Evolutionary conservation across 2,888 invertebrate species (phyloP), one percentile per base, ranked within the genome.

Genomic region (Sesia bembeciformis): DNA sequence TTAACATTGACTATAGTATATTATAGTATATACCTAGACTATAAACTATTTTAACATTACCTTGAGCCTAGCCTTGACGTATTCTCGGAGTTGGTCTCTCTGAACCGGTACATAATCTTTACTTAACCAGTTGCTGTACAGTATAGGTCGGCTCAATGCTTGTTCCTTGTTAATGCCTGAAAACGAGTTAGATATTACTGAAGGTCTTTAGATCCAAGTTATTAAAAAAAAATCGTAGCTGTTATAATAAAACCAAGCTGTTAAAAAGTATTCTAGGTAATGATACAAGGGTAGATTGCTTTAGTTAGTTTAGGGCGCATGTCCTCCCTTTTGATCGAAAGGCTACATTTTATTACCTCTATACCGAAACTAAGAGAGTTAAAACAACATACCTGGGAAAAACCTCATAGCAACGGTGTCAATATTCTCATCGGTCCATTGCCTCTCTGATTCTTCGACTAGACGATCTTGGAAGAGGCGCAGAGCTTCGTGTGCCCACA

Each of bases 401-500:
- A 99, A 98, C 80, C 96, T 96, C 80, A 96, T 90, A 3, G 96
- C 98, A 0, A 98, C 97, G 42, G 91, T 91, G 77, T 99, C 98
- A 62, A 99, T 97, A 74, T 98, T 97, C 69, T 98, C 97, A 76
- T 99, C 98, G 3, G 99, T 99, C 99, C 99, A 99, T 54, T 94
- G 92, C 52, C 99, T 92, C 81, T 99, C 99, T 0, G 94, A 89
- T 62, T 98, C 98, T 57, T 98, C 97, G 1, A 99, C 99, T 62
- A 99, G 89, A 74, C 97, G 92, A 80, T 97, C 97, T 72, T 98
- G 98, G 95, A 99, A 99, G 40, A 99, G 92, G 51, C 99, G 93
- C 4, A 99, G 91, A 0, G 98, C 99, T 89, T 99, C 99, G 79
- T 99, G 99, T 0, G 99, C 99, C 99, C 99, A 99, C 39, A 99